A percentile compares a stretch with the other conserved stretches of the same genome.
phyloP scores from a whole-genome alignment of 2,113 vertebrate genomes.

The Sprattus sprattus region DNA sequence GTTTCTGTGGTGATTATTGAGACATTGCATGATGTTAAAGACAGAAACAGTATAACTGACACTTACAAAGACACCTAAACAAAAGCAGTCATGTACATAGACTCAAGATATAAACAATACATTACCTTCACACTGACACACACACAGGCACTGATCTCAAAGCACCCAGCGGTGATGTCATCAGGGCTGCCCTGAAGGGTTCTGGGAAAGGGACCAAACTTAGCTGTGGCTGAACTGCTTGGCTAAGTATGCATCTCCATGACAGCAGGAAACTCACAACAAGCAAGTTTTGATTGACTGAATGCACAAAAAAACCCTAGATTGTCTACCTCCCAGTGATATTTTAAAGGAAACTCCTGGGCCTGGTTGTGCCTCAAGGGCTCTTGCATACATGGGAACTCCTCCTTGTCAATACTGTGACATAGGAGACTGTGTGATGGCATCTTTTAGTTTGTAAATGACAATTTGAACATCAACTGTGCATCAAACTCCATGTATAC shows the following conservation, averaged over 20 bases:
- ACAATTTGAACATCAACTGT: too few relatives aligned
- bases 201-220: neutral
- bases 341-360: too few relatives aligned
- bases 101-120: too few relatives aligned
- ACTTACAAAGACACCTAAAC: neutral
- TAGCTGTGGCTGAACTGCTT: neutral
- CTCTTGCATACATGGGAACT: too few relatives aligned
- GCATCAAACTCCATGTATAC: neutral
- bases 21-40: too few relatives aligned
- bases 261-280: slow-evolving; percentile 12
- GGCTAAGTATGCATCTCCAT: neutral
- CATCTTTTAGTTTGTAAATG: too few relatives aligned
- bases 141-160: slow-evolving; percentile 24
- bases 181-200: neutral
- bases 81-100: neutral
- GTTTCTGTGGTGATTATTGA: too few relatives aligned
- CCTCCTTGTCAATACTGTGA: too few relatives aligned
- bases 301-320: neutral
- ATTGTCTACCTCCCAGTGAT: too few relatives aligned
- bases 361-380: too few relatives aligned
- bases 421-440: too few relatives aligned
- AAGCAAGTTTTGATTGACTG: slow-evolving; percentile 10
- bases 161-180: slow-evolving; percentile 16
- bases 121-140: too few relatives aligned
- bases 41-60: neutral